Evolutionary conservation across 2,888 invertebrate genomes (phyloP).

Genomic region (Eudemis profundana): DNA sequence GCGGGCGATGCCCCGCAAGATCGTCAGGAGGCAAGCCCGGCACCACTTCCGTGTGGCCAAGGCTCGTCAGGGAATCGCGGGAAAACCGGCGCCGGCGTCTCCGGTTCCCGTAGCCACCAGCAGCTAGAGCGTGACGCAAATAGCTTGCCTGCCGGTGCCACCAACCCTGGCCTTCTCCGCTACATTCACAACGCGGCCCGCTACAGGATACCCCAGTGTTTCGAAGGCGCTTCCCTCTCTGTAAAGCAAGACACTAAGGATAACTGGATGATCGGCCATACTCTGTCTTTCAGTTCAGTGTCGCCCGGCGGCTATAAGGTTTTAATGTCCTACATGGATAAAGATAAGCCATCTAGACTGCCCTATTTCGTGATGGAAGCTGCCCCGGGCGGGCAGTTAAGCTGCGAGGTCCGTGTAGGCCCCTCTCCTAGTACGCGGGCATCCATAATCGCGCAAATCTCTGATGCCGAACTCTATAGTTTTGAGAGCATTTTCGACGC

Average conservation of each 20-base stretch:
- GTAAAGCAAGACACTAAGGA: constrained; percentile 67
- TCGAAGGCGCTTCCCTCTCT: constrained; percentile 75
- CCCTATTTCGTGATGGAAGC: constrained; percentile 81
- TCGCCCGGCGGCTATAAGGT: constrained; percentile 80
- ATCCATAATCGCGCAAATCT: constrained; percentile 73
- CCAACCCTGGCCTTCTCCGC: constrained; percentile 73
- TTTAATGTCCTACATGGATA: constrained; percentile 71
- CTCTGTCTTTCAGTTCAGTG: constrained; percentile 77
- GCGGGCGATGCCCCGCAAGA: constrained; percentile 57
- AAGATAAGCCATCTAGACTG: constrained; percentile 61
- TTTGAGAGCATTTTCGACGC: constrained; percentile 78
- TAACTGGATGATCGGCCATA: constrained; percentile 77
- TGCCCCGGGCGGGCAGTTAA: constrained; percentile 79
- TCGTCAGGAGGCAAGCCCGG: constrained; percentile 55
- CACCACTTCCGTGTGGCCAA: constrained; percentile 52
- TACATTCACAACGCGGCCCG: constrained; percentile 78
- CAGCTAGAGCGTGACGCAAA: constrained; percentile 56
- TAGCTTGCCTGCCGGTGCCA: constrained; percentile 65
- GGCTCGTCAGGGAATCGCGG: constrained; percentile 66
- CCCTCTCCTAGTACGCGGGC: constrained; percentile 70
- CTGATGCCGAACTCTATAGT: constrained; percentile 73
- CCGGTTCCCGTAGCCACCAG: constrained; percentile 70
- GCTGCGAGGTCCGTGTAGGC: constrained; percentile 75
- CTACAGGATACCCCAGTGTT: constrained; percentile 77
- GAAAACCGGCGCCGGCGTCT: constrained; percentile 77